Base-by-base conservation (phyloP, 2,113 vertebrate genomes). In the Nicator chloris region DNA sequence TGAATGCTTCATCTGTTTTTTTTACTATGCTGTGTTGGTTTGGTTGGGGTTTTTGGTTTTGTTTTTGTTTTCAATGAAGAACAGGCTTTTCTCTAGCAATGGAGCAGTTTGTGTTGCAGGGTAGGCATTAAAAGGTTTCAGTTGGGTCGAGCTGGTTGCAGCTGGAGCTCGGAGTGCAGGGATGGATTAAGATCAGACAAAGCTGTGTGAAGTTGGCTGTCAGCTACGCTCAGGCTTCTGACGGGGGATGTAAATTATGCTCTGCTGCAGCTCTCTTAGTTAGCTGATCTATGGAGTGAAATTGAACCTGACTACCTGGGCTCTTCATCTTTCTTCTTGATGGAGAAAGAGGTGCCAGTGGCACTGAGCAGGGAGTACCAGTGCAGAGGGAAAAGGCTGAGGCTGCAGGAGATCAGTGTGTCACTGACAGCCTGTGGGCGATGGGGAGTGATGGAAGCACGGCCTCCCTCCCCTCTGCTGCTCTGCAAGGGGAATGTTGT, bases 101-200 rank as follows among this genome's bases (percentile, higher is more conserved):
- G 42, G 20, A 84, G 47, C 69, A 59, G 13, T 56, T 56, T 76
- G 39, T 90, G 30, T 57, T 69, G 33, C 37, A 59, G 82, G 42
- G 18, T 9, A 70, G 61, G 66, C 47, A 49, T 83, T 35, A 66
- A 27, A 12, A 61, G 5, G 2, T 11, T 90, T 66, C 51, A 47
- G 6, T 10, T 63, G 50, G 83, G 53, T 61, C 0, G 4, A 82
- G 88, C 53, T 92, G 75, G 88, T 86, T 92, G 75, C 81, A 80
- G 82, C 75, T 93, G 91, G 77, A 96, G 65, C 60, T 76, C 40
- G 6, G 73, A 95, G 95, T 95, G 88, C 84, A 65, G 93, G 95
- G 93, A 49, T 73, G 90, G 93, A 96, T 97, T 95, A 92, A 91
- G 95, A 96, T 96, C 90, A 98, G 84, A 90, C 90, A 92, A 47